Percentiles rank a stretch among this genome's conserved stretches.
Conservation (phyloP, 2,113 vertebrate species). For the Tupaia tana region DNA sequence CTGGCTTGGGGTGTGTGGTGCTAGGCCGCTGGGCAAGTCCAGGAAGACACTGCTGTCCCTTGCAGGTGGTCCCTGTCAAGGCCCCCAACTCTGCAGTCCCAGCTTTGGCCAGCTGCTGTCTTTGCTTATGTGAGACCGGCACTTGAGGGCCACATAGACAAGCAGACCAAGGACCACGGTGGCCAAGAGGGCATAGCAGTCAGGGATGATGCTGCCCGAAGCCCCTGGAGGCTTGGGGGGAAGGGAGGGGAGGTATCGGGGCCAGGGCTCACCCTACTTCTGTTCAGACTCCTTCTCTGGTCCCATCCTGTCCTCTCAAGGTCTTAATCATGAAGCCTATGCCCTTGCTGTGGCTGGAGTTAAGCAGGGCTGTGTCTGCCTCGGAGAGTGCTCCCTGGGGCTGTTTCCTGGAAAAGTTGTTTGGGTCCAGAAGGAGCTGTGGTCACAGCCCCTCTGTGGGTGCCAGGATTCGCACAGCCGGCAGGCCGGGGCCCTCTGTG, state of each 20-base stretch:
- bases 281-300: conserved; percentile 12
- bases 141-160: conserved; percentile 94
- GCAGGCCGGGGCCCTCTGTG: no score
- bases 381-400: no score
- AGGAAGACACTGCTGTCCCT: conserved; percentile 90
- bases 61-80: conserved; percentile 92
- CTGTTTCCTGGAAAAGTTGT: no score
- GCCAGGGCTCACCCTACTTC: not conserved
- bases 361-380: no score
- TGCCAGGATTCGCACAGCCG: no score
- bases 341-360: no score
- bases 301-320: conserved; percentile 58
- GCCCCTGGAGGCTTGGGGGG: conserved; percentile 83
- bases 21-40: conserved; percentile 89
- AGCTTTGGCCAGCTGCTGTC: conserved; percentile 92
- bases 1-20: conserved; percentile 83
- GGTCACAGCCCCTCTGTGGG: no score
- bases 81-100: conserved; percentile 88
- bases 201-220: conserved; percentile 88
- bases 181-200: conserved; percentile 93
- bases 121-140: conserved; percentile 93
- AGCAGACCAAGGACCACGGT: conserved; percentile 93
- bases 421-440: no score
- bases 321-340: conserved; percentile 81
- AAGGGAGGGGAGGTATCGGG: conserved; percentile 48